A percentile compares a stretch with the other conserved stretches of the same genome.
Evolutionary conservation across 35 echinoderm and acorn worm genomes (phyloP).

Genomic region (Diadema setosum): DNA sequence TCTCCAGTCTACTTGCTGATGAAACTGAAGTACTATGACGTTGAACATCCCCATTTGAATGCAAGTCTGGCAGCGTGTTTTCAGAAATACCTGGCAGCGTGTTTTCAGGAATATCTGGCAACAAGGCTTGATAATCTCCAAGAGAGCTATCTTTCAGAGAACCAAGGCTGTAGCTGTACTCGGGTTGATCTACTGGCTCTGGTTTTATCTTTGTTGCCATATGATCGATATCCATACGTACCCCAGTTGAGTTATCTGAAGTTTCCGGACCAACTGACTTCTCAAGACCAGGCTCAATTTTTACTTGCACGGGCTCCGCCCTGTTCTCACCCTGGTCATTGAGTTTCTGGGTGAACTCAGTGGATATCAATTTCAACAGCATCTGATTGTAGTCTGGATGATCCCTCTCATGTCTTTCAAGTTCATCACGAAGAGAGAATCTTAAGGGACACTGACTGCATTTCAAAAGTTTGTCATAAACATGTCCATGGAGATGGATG

Average conservation of each 20-base stretch:
- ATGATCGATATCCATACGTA: no score
- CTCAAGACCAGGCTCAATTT: not conserved
- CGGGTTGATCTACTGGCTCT: not conserved
- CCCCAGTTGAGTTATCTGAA: not conserved
- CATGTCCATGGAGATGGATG: not conserved
- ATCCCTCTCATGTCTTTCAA: not conserved
- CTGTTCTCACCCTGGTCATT: not conserved
- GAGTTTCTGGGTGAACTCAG: not conserved
- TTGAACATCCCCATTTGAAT: no score
- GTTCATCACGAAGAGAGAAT: not conserved
- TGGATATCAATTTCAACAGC: not conserved
- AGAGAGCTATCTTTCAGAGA: not conserved
- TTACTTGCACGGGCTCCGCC: not conserved
- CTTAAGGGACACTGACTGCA: not conserved
- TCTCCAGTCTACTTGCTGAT: not conserved
- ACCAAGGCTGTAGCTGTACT: not conserved
- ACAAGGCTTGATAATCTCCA: slow-evolving; percentile 2
- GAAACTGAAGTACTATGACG: no score
- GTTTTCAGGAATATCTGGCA: not conserved
- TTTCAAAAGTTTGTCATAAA: not conserved
- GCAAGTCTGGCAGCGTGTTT: not conserved
- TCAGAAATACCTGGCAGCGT: not conserved
- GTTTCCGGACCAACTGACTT: not conserved
- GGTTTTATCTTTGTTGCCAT: not conserved
- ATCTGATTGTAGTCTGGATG: not conserved